These are phyloP conservation scores for Lucinisca nassula DNA, from an alignment of 2,888 invertebrate genomes.

Conservation along the genomic window DNA sequence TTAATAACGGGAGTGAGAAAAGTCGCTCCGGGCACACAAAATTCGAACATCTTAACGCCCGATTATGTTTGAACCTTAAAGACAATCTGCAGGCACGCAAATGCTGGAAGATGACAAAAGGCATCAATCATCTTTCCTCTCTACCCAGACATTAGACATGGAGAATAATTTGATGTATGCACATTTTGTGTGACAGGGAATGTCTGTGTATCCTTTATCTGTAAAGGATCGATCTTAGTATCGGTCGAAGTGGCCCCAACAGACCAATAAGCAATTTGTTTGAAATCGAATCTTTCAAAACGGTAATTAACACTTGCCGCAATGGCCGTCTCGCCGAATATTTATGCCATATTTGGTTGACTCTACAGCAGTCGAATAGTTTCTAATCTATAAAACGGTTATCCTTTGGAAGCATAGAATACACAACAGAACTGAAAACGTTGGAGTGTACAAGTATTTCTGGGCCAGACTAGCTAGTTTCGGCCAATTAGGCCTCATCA, in stretches of 20 bases:
- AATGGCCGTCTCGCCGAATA: background rate
- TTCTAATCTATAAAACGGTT: no score
- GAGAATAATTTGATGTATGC: background rate
- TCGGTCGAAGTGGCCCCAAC: background rate
- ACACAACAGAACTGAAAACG: no score
- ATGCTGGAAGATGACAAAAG: background rate
- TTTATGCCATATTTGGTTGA: background rate
- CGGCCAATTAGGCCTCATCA: no score
- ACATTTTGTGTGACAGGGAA: background rate
- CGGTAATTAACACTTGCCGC: background rate
- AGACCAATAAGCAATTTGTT: slow-evolving; percentile 8
- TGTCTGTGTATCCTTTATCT: background rate
- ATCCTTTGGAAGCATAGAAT: no score
- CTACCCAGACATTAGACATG: background rate
- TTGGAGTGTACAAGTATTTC: no score
- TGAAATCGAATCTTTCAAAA: slow-evolving; percentile 10
- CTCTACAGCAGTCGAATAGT: background rate
- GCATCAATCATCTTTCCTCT: background rate
- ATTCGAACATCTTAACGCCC: background rate
- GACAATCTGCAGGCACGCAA: background rate
- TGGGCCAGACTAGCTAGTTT: no score
- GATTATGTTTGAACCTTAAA: background rate
- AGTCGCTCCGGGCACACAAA: background rate
- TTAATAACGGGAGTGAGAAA: background rate
- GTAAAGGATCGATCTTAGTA: background rate